Conservation (phyloP, 2,113 vertebrate species). For the Saimiri boliviensis region DNA sequence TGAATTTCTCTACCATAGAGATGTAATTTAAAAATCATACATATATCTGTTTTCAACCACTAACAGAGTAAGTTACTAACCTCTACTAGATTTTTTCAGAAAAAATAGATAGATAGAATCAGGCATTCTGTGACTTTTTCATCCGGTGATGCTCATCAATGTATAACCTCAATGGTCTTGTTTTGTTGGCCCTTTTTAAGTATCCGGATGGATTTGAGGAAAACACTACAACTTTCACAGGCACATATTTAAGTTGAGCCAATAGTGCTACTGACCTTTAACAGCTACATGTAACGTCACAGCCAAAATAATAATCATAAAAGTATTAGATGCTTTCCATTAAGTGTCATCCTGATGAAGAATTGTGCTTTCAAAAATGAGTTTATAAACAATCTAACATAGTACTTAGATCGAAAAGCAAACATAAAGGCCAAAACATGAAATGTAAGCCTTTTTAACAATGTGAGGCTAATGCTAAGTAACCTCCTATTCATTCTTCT, state of each 20-base stretch:
- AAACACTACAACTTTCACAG: neutral
- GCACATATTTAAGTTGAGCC: neutral
- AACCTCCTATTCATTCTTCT: neutral
- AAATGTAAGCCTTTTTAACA: neutral
- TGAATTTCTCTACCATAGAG: neutral
- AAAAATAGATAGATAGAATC: neutral
- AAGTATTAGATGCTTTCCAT: neutral
- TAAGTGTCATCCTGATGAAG: neutral
- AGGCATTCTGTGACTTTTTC: too few species aligned
- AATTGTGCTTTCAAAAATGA: neutral
- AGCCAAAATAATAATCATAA: neutral
- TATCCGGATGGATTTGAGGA: neutral
- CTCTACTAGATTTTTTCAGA: neutral
- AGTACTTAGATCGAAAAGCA: neutral
- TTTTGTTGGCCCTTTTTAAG: neutral
- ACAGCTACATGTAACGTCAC: neutral
- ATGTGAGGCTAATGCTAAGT: neutral
- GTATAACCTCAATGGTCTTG: neutral
- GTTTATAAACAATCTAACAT: neutral
- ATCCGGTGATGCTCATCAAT: neutral
- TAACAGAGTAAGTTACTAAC: neutral
- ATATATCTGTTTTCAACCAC: neutral
- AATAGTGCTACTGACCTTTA: neutral
- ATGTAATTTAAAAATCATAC: neutral
- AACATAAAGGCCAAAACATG: neutral